These are phyloP conservation scores for Hylaeus anthracinus DNA, from an alignment of 1,140 invertebrate species.

Conservation along the genomic window DNA sequence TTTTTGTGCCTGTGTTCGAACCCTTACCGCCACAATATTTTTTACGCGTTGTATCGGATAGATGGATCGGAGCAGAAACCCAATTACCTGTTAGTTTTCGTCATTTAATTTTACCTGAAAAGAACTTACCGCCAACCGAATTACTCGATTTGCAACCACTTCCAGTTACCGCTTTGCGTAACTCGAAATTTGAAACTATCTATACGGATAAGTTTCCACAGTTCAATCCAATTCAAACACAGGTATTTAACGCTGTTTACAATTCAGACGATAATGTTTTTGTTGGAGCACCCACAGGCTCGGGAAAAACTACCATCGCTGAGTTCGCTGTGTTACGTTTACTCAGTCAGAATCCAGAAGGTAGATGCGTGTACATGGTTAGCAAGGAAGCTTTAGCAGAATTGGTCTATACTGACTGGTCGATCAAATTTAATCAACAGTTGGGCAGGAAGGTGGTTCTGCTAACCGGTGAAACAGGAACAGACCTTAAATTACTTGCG, in stretches of 20 bases:
- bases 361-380: slow-evolving; percentile 95
- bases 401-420: slow-evolving; percentile 95
- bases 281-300: slow-evolving; percentile 98
- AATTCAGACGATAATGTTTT: slow-evolving; percentile 99
- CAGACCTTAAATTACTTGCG: slow-evolving; percentile 95
- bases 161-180: slow-evolving; percentile 92
- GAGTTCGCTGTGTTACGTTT: slow-evolving; percentile 97
- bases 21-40: slow-evolving; percentile 99
- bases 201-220: slow-evolving; percentile 94
- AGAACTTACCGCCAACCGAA: slow-evolving; percentile 98
- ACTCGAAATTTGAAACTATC: slow-evolving; percentile 91
- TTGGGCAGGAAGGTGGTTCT: slow-evolving; percentile 95
- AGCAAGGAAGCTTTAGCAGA: slow-evolving; percentile 96
- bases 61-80: slow-evolving; percentile 96
- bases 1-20: slow-evolving; percentile 99
- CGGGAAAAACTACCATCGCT: slow-evolving; percentile 97
- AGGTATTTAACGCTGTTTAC: slow-evolving; percentile 99
- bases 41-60: slow-evolving; percentile 89
- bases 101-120: slow-evolving; percentile 98
- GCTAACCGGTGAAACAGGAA: slow-evolving; percentile 98
- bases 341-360: slow-evolving; percentile 87
- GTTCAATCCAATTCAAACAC: slow-evolving; percentile 99
- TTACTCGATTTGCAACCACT: slow-evolving; percentile 98
- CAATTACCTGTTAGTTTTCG: slow-evolving; percentile 98
- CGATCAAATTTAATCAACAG: slow-evolving; percentile 90